phyloP scores from a whole-genome alignment of 2,797 vertebrate genomes.

The Spea hammondii region DNA sequence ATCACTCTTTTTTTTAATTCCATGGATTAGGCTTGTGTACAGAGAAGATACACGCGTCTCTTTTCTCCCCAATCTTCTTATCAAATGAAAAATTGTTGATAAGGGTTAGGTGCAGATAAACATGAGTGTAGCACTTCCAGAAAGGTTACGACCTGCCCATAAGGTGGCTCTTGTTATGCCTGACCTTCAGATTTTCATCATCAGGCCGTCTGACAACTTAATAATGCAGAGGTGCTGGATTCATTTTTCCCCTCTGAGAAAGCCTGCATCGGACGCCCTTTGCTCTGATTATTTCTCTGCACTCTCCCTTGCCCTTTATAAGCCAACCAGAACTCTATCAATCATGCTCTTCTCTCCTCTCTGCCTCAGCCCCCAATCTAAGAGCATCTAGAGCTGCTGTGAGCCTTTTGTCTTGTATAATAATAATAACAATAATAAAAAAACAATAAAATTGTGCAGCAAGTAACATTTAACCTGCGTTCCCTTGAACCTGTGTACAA shows the following conservation, averaged over 20 bases:
- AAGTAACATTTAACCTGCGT: slow-evolving; percentile 37
- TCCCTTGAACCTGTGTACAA: background rate
- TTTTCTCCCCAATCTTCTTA: slow-evolving; percentile 78
- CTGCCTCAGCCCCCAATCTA: slow-evolving; percentile 71
- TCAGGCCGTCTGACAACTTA: slow-evolving; percentile 89
- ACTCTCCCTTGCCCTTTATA: slow-evolving; percentile 95
- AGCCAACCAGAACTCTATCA: slow-evolving; percentile 97
- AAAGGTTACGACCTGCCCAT: slow-evolving; percentile 90
- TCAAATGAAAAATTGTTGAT: slow-evolving; percentile 98
- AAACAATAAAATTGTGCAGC: slow-evolving; percentile 35
- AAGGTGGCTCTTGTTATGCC: slow-evolving; percentile 97
- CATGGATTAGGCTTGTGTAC: slow-evolving; percentile 64
- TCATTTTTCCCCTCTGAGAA: slow-evolving; percentile 83
- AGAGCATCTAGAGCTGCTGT: slow-evolving; percentile 65
- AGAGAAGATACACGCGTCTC: slow-evolving; percentile 39
- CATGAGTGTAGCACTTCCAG: slow-evolving; percentile 92
- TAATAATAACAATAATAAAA: slow-evolving; percentile 43
- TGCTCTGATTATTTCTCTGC: slow-evolving; percentile 96
- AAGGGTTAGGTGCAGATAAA: slow-evolving; percentile 99
- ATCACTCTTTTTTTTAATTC: slow-evolving; percentile 50
- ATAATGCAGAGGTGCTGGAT: slow-evolving; percentile 89
- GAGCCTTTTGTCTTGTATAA: slow-evolving; percentile 73
- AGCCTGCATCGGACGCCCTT: slow-evolving; percentile 85
- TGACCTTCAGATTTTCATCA: slow-evolving; percentile 99
- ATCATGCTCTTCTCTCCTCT: slow-evolving; percentile 82